phyloP scores from a whole-genome alignment of 2,113 vertebrate genomes.

The Neotoma lepida region DNA sequence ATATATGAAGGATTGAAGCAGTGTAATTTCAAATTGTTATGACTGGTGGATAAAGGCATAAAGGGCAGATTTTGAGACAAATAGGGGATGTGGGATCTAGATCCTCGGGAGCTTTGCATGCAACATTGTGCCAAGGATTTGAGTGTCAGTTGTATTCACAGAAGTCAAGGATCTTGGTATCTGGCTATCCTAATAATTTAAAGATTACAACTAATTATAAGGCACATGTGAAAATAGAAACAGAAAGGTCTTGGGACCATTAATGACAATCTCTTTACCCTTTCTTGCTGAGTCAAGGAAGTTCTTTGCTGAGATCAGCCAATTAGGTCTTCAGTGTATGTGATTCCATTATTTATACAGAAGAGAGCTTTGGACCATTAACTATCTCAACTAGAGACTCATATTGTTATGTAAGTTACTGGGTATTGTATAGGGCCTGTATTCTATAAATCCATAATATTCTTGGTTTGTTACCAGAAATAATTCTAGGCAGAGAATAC shows the following conservation, averaged over 20 bases:
- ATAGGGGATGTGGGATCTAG: not conserved
- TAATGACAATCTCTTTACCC: not conserved
- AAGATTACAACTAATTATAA: not conserved
- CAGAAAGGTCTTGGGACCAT: not conserved
- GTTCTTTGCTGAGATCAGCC: not conserved
- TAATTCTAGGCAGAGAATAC: not conserved
- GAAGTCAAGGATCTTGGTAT: not conserved
- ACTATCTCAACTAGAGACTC: not conserved
- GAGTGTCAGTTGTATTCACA: not conserved
- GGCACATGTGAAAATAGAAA: not conserved
- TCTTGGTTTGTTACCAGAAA: not conserved
- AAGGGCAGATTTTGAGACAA: not conserved
- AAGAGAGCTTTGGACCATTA: not conserved
- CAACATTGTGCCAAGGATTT: not conserved
- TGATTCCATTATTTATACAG: not conserved
- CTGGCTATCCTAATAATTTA: not conserved
- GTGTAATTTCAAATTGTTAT: not conserved
- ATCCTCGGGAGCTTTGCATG: not conserved
- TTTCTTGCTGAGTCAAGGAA: not conserved
- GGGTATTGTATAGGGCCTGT: not conserved
- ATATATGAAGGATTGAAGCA: not conserved
- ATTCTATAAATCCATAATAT: not conserved
- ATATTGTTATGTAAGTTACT: not conserved
- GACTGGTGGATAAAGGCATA: not conserved
- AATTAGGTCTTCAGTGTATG: not conserved